phyloP scores from a whole-genome alignment of 2,797 vertebrate species.

The Lophius americanus region DNA sequence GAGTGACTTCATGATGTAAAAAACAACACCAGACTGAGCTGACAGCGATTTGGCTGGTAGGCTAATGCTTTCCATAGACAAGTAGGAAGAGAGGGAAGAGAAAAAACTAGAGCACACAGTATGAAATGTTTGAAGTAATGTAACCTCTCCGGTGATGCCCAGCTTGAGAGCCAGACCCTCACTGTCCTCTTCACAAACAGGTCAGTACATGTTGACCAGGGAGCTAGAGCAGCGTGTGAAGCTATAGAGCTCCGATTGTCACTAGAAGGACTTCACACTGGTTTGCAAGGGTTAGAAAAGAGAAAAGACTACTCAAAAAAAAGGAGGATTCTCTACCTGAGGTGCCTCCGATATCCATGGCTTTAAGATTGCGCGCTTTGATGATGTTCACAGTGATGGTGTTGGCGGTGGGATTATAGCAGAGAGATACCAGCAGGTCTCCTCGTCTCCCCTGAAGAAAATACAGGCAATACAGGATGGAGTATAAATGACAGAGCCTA shows the following conservation, averaged over 20 bases:
- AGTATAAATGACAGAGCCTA: conserved; percentile 45
- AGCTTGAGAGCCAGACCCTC: conserved; percentile 31
- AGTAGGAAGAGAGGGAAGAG: conserved; percentile 28
- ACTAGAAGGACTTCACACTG: conserved; percentile 9
- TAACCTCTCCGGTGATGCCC: conserved; percentile 52
- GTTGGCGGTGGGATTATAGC: conserved; percentile 97
- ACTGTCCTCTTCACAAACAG: conserved; percentile 29
- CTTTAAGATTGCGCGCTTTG: conserved; percentile 98
- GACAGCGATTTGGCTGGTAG: conserved; percentile 55
- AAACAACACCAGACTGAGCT: conserved; percentile 46
- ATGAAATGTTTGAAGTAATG: conserved; percentile 57
- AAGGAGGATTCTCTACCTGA: conserved; percentile 85
- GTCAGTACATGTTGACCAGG: conserved; percentile 41
- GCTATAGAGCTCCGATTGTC: conserved; percentile 27
- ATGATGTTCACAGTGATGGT: conserved; percentile 99
- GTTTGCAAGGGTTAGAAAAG: conserved; percentile 10
- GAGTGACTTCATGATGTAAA: conserved; percentile 38
- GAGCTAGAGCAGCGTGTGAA: conserved; percentile 19
- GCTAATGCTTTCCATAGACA: conserved; percentile 65
- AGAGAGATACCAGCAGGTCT: conserved; percentile 87
- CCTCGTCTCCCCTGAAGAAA: conserved; percentile 87
- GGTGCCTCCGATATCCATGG: conserved; percentile 99
- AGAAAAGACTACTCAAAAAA: conserved; percentile 42
- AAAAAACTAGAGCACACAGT: conserved; percentile 14
- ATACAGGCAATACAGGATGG: conserved; percentile 40